Percentiles rank a stretch among this genome's conserved stretches.
Conservation (phyloP, 1,140 invertebrate genomes). For the Drosophila elegans region DNA sequence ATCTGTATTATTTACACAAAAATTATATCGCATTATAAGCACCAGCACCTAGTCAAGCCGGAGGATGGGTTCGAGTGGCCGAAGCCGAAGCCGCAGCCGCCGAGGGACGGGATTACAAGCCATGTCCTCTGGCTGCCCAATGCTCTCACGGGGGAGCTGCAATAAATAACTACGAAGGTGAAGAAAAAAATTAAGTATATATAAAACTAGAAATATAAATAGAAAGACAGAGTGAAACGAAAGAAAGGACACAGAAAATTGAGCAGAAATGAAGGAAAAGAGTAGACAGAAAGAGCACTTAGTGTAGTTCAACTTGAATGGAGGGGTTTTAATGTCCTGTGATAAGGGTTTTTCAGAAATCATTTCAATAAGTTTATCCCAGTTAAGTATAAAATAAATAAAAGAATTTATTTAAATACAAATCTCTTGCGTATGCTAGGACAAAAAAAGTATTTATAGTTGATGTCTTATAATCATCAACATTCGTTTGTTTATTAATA, state of each 20-base stretch:
- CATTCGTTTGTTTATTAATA: no score
- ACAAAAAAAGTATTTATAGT: no score
- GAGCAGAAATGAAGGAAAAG: background rate
- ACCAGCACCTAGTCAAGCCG: constrained; percentile 1
- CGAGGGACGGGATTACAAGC: constrained; percentile 17
- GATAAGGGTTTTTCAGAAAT: no score
- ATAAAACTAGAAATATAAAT: no score
- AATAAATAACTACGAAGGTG: constrained; percentile 16
- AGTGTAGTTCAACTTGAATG: background rate
- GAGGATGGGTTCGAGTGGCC: background rate
- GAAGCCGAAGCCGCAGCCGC: no score
- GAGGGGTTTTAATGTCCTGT: no score
- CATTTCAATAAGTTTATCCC: no score
- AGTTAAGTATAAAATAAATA: no score
- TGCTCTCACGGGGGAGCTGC: constrained; percentile 1
- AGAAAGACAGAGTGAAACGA: background rate
- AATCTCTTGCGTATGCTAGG: no score
- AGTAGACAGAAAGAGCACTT: background rate
- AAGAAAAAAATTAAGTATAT: background rate
- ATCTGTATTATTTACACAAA: constrained; percentile 51
- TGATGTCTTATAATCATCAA: no score
- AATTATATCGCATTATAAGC: constrained; percentile 38
- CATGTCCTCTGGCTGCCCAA: constrained; percentile 9
- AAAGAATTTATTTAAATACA: no score
- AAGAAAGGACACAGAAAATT: background rate